Evolutionary conservation across 2,888 invertebrate genomes (phyloP), one percentile per base, ranked within the genome.

Genomic region (Deilephila elpenor): DNA sequence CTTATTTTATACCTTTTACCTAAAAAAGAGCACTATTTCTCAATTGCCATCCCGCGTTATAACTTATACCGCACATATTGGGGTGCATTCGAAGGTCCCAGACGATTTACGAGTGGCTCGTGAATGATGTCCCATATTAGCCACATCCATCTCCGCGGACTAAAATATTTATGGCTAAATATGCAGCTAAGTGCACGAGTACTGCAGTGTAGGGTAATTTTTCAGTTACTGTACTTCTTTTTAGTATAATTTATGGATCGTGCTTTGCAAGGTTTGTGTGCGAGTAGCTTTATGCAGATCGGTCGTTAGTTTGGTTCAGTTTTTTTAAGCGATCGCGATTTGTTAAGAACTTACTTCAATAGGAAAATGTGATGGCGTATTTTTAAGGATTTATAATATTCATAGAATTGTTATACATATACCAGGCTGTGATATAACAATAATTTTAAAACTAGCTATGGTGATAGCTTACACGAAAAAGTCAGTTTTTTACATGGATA

Each of bases 41-140:
- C 67, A 72, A 64, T 64, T 72, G 59, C 37, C 67, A 53, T 19
- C 37, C 59, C 59, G 34, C 56, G 56, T 44, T 72, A 59, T 56
- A 67, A 67, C 67, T 72, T 72, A 72, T 34, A 56, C 32, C 72
- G 11, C 25, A 67, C 79, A 79, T 82, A 80, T 86, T 85, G 78
- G 81, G 80, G 82, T 82, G 87, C 87, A 88, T 88, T 88, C 88
- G 88, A 90, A 89, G 89, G 89, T 91, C 86, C 88, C 89, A 90
- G 91, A 91, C 91, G 92, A 92, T 93, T 93, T 92, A 92, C 91
- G 88, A 82, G 82, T 80, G 82, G 79, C 84, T 81, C 75, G 87
- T 91, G 93, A 93, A 82, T 84, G 89, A 93, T 93, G 82, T 85
- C 75, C 76, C 76, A 86, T 91, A 91, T 92, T 91, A 90, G 81